Percentiles rank a stretch among this genome's conserved stretches.
These are phyloP conservation scores for Cyprinus carpio DNA, from an alignment of 2,113 vertebrate species.

Conservation along the genomic window DNA sequence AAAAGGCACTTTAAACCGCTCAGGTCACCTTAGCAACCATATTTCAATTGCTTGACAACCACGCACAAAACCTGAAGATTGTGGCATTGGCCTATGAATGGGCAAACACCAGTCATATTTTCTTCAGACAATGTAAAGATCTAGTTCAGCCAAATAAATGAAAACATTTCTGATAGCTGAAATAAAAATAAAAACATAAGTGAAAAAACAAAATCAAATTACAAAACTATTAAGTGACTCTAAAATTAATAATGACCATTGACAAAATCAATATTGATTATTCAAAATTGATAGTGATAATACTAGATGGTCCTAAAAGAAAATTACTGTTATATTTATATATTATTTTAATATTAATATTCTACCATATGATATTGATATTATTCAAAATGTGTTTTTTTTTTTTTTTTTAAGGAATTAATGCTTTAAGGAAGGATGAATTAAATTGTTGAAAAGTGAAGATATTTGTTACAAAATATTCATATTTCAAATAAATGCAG, in stretches of 20 bases:
- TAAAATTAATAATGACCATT: neutral
- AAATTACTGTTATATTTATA: too few species aligned
- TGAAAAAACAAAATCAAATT: neutral
- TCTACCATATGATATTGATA: too few species aligned
- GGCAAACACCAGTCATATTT: neutral
- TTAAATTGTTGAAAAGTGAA: neutral
- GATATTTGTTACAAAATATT: neutral
- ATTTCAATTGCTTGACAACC: neutral
- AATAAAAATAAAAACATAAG: neutral
- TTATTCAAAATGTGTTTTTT: neutral
- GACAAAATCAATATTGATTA: neutral
- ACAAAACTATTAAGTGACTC: neutral
- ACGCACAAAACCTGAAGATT: neutral
- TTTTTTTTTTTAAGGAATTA: neutral
- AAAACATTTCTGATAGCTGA: neutral
- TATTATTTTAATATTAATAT: too few species aligned
- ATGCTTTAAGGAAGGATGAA: neutral
- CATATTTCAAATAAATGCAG: neutral
- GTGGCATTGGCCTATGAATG: neutral
- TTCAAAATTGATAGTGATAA: too few species aligned
- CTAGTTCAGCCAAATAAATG: neutral
- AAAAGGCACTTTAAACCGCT: neutral
- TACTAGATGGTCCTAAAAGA: too few species aligned
- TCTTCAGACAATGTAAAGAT: neutral
- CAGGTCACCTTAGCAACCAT: neutral